Conservation (phyloP, 2,888 invertebrate species). For the Yponomeuta evonymella region DNA sequence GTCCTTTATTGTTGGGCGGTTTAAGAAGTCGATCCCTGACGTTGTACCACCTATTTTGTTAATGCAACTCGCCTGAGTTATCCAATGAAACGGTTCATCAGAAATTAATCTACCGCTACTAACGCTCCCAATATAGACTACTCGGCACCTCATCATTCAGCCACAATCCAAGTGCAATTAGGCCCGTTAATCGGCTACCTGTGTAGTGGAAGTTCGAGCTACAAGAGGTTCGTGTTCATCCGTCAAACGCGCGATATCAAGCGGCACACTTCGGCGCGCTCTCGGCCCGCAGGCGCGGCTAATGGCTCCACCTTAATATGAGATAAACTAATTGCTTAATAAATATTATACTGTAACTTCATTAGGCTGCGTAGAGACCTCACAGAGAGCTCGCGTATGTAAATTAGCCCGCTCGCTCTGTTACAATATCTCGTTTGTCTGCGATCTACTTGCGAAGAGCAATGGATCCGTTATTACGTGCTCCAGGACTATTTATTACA, state of each 20-base stretch:
- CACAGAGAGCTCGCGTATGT: slow-evolving; percentile 35
- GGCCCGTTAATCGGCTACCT: slow-evolving; percentile 5
- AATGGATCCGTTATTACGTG: neutral
- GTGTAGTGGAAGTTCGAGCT: neutral
- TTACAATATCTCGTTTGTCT: slow-evolving; percentile 9
- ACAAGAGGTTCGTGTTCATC: slow-evolving; percentile 12
- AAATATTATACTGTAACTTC: slow-evolving; percentile 50
- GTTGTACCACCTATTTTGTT: neutral
- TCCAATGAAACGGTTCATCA: slow-evolving; percentile 5
- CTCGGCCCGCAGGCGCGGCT: slow-evolving; percentile 31
- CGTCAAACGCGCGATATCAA: slow-evolving; percentile 15
- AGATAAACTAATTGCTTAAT: slow-evolving; percentile 62
- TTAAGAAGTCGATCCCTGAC: neutral
- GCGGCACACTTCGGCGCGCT: slow-evolving; percentile 12
- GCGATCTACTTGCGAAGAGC: neutral
- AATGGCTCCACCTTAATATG: slow-evolving; percentile 49
- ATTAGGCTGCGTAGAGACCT: slow-evolving; percentile 39
- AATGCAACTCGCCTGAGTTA: neutral
- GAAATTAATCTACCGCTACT: neutral
- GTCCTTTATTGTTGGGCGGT: neutral
- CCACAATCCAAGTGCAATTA: slow-evolving; percentile 8
- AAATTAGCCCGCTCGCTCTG: slow-evolving; percentile 23
- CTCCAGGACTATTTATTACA: neutral
- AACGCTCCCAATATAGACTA: neutral
- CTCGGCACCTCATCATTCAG: slow-evolving; percentile 9